phyloP scores from a whole-genome alignment of 2,888 invertebrate species.

The Trachelus stipa region DNA sequence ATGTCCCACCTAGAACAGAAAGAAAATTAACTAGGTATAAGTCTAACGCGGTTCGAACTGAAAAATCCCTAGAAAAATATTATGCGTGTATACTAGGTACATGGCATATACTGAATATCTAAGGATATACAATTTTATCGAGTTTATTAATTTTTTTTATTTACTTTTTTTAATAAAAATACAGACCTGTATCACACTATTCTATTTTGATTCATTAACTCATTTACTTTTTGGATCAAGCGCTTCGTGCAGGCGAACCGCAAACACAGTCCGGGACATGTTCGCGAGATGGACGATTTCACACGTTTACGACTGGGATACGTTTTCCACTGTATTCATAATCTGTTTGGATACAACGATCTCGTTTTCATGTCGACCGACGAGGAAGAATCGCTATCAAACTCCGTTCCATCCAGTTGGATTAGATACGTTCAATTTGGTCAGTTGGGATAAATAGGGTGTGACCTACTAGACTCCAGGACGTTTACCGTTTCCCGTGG shows the following conservation, averaged over 20 bases:
- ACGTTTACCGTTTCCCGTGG: conserved; percentile 31
- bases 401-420: conserved; percentile 10
- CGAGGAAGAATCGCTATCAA: not conserved
- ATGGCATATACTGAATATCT: not conserved
- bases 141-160: not conserved
- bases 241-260: not conserved
- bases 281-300: not conserved
- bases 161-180: not conserved
- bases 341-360: not conserved
- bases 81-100: too few species aligned
- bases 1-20: not conserved
- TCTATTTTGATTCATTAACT: not conserved
- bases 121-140: not conserved
- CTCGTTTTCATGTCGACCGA: not conserved
- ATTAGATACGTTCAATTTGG: conserved; percentile 37
- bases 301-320: not conserved
- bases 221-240: not conserved
- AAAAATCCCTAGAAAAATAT: too few species aligned
- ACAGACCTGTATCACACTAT: not conserved
- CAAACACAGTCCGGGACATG: not conserved
- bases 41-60: too few species aligned
- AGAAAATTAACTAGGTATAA: not conserved
- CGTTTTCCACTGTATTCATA: not conserved
- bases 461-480: conserved; percentile 25
- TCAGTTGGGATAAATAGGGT: conserved; percentile 33